A percentile compares a stretch with the other conserved stretches of the same genome.
Conservation (phyloP, 2,113 vertebrate genomes). For the Vicugna pacos region DNA sequence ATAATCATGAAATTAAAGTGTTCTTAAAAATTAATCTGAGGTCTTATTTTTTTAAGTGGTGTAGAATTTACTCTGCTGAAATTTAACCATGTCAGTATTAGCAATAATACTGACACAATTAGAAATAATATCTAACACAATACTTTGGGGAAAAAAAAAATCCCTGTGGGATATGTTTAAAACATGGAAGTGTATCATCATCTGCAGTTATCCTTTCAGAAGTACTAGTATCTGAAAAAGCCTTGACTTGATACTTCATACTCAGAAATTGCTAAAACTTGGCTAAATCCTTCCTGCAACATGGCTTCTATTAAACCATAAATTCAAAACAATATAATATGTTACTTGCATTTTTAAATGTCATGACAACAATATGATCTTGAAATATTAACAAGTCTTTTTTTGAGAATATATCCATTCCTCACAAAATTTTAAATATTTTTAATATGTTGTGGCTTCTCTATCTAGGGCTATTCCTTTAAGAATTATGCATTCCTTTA, state of each 20-base stretch:
- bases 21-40: slow-evolving; percentile 32
- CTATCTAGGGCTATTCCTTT: background rate
- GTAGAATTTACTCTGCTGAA: slow-evolving; percentile 41
- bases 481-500: background rate
- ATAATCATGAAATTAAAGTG: slow-evolving; percentile 43
- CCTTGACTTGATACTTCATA: background rate
- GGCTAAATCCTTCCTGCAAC: background rate
- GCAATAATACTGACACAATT: background rate
- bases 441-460: slow-evolving; percentile 12
- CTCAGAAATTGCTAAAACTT: slow-evolving; percentile 37
- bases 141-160: background rate
- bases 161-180: background rate
- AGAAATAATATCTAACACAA: background rate
- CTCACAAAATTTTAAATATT: background rate
- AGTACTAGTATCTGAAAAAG: slow-evolving; percentile 26
- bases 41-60: background rate
- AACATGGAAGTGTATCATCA: slow-evolving; percentile 9
- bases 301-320: background rate
- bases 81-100: background rate
- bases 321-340: slow-evolving; percentile 2
- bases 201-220: background rate
- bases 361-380: background rate
- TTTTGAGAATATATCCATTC: background rate
- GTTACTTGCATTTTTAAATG: background rate
- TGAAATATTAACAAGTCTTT: slow-evolving; percentile 6